Base-by-base conservation (phyloP, 1,140 invertebrate species). In the Drosophila kikkawai region DNA sequence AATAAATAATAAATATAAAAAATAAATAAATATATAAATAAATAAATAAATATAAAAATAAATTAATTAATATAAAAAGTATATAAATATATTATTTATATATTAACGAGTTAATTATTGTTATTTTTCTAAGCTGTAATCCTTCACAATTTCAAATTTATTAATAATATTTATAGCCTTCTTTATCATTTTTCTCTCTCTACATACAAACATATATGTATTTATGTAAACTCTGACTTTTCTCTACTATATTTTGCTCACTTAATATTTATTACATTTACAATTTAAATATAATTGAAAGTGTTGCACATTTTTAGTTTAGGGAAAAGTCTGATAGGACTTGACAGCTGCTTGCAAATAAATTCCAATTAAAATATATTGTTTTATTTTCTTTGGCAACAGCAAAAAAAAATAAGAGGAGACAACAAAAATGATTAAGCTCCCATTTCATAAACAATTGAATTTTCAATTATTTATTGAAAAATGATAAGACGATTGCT, bases 241-340 rank as follows among this genome's bases (percentile, higher is more conserved):
- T 47, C 19, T 47, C 12, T 22, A 22, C 19, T 7, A 45, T 22
- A 47, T 29, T 5, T n/a, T n/a, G 50, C 51, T 37, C 51, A 55
- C 34, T 55, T 55, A 55, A 55, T 55, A 55, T 55, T 55, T 55
- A 55, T 55, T 55, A 37, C 34, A 55, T 55, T 55, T 55, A 37
- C 51, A 55, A 55, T 55, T 55, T 55, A 55, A 55, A 57, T 57
- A 57, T 57, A 41, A 57, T 41, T 57, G 51, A 37, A 55, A 55
- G 51, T 34, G 34, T 55, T 55, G 51, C 19, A 36, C 51, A 55
- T 22, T 55, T 55, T 37, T 55, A 36, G 51, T 17, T 37, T 19
- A 26, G 19, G 6, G 5, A 39, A 26, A 26, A 26, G 12, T 0
- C 22, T 53, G 50, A 53, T 55, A 37, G 34, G 34, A 37, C 51